phyloP scores from a whole-genome alignment of 2,113 vertebrate species.

The Otus sunia region DNA sequence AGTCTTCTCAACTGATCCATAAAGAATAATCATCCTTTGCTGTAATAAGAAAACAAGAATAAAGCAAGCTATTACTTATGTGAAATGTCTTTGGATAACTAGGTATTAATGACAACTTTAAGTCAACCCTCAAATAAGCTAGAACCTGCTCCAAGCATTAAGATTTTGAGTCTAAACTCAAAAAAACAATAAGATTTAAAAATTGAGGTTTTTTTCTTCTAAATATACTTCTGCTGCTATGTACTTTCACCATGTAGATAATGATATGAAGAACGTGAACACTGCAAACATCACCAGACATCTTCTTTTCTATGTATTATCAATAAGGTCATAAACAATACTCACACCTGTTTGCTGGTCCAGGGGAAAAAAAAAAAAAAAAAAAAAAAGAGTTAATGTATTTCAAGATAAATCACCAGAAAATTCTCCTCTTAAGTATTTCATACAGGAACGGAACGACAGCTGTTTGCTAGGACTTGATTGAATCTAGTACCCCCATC shows the following conservation, averaged over 20 bases:
- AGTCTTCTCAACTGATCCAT: not conserved
- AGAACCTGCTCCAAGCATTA: not conserved
- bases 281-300: not conserved
- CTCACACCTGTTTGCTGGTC: not conserved
- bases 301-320: not conserved
- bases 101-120: not conserved
- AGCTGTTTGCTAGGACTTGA: not conserved
- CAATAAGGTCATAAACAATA: not conserved
- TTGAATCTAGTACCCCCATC: not conserved
- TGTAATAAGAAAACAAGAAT: not conserved
- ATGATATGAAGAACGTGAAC: not conserved
- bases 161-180: not conserved
- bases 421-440: not conserved
- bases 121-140: not conserved
- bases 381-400: rapidly evolving
- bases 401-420: not conserved
- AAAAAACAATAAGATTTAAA: not conserved
- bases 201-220: not conserved
- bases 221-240: not conserved
- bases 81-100: not conserved
- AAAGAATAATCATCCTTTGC: not conserved
- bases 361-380: not conserved
- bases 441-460: not conserved
- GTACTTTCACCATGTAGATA: not conserved
- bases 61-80: not conserved